Evolutionary conservation across 2,888 invertebrate genomes (phyloP), one percentile per base, ranked within the genome.

Genomic region (Exephanes ischioxanthus): DNA sequence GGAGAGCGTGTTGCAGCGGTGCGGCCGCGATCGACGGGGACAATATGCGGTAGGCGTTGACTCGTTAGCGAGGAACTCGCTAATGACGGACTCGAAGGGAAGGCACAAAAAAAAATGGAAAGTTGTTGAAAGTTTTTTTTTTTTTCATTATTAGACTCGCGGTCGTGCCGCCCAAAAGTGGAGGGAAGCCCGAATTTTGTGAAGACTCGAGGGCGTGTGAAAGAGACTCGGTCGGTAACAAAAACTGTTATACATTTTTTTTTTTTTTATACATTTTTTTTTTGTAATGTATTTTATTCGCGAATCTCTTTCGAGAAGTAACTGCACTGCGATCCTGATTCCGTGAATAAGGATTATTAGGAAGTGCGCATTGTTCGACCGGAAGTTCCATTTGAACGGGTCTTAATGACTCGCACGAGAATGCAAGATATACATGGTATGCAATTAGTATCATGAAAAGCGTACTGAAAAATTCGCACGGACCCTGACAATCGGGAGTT

Each of bases 401-500:
- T 61, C 63, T 41, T 55, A 48, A 80, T 83, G 51, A 80, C 61
- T 79, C 70, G 55, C 26, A 37, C 48, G 48, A 66, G 67, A 37
- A 76, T 76, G 68, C 33, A 48, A 55, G 53, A 61, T 41, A 41
- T 11, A 55, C 70, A 51, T 3, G 55, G 51, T 7, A 55, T 71
- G 71, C 67, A 71, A 82, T 82, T 79, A 76, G 71, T 53, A 51
- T 79, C 75, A 79, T 71, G 73, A 76, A 82, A 51, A 85, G 71
- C 66, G 41, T 67, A 72, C 58, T 61, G 68, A 70, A 78, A 82
- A 82, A 70, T 85, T 85, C 85, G 82, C 79, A 79, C 79, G 75
- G 53, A n/a, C 67, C 55, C 67, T 19, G 45, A 80, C 67, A 80
- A 85, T 83, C 79, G 83, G 30, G 82, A 41, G 51, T 63, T 45